A percentile compares a stretch with the other conserved stretches of the same genome.
phyloP scores from a whole-genome alignment of 2,113 vertebrate genomes.

The Zootoca vivipara region DNA sequence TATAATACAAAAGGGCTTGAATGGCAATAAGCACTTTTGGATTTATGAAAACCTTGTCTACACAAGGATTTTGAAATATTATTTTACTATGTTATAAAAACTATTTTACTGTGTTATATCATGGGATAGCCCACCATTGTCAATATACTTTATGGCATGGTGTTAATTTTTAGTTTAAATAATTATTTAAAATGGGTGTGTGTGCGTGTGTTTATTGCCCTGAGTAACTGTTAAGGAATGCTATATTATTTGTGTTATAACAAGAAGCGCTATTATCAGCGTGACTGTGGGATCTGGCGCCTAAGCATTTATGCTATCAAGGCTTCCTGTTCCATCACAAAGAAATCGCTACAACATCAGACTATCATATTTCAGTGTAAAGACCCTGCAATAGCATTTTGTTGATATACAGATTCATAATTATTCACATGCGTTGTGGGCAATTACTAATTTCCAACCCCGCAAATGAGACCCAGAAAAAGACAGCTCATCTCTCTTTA shows the following conservation, averaged over 20 bases:
- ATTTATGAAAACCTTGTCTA: background rate
- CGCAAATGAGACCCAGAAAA: background rate
- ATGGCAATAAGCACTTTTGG: background rate
- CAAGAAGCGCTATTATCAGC: background rate
- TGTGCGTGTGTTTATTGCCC: background rate
- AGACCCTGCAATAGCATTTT: background rate
- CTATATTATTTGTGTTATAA: background rate
- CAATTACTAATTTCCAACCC: background rate
- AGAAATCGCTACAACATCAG: background rate
- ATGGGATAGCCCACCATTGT: background rate
- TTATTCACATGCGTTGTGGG: background rate
- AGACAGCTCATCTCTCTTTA: background rate
- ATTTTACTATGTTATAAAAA: background rate
- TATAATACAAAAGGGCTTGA: background rate
- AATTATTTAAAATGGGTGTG: background rate
- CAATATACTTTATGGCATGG: background rate
- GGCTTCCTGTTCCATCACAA: background rate
- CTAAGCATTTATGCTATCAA: background rate
- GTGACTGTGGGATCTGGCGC: background rate
- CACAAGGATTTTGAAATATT: background rate
- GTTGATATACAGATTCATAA: background rate
- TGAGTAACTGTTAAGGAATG: background rate
- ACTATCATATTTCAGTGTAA: background rate
- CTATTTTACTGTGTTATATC: background rate
- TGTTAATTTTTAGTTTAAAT: background rate